A percentile compares a stretch with the other conserved stretches of the same genome.
phyloP scores from a whole-genome alignment of 1,140 invertebrate species.

The Oncopodura yosiiana region DNA sequence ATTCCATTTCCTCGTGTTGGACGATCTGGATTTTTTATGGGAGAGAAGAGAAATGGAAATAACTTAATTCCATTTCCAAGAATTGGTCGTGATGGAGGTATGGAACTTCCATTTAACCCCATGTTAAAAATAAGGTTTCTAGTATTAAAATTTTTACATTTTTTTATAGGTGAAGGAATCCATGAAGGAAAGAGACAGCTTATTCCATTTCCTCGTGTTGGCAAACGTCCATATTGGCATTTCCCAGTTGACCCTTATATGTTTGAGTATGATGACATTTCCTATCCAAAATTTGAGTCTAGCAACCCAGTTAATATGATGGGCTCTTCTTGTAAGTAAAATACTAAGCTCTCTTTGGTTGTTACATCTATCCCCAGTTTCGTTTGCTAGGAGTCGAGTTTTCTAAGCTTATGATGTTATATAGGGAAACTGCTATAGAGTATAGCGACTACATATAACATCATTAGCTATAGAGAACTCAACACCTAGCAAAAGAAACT shows the following conservation, averaged over 20 bases:
- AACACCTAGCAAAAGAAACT: no score
- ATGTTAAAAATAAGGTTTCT: background rate
- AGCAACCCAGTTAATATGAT: background rate
- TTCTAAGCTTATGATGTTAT: no score
- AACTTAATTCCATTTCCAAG: constrained; percentile 33
- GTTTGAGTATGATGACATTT: constrained; percentile 30
- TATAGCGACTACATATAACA: no score
- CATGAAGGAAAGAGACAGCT: constrained; percentile 32
- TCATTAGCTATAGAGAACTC: no score
- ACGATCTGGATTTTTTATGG: constrained; percentile 20
- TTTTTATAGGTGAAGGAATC: constrained; percentile 11
- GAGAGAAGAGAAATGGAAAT: constrained; percentile 20
- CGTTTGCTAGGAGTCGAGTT: no score
- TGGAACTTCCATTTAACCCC: background rate
- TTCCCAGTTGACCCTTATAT: constrained; percentile 18
- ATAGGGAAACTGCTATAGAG: no score
- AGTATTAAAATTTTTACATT: constrained; percentile 5
- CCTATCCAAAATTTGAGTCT: constrained; percentile 4
- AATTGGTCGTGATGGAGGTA: constrained; percentile 25
- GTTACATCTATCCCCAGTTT: no score
- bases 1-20: constrained; percentile 34
- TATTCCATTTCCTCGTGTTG: constrained; percentile 34
- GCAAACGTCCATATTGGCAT: constrained; percentile 28
- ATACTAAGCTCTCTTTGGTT: no score
- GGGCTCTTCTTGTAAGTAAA: background rate